Evolutionary conservation across 2,888 invertebrate species (phyloP).

Genomic region (Drosophila dives): DNA sequence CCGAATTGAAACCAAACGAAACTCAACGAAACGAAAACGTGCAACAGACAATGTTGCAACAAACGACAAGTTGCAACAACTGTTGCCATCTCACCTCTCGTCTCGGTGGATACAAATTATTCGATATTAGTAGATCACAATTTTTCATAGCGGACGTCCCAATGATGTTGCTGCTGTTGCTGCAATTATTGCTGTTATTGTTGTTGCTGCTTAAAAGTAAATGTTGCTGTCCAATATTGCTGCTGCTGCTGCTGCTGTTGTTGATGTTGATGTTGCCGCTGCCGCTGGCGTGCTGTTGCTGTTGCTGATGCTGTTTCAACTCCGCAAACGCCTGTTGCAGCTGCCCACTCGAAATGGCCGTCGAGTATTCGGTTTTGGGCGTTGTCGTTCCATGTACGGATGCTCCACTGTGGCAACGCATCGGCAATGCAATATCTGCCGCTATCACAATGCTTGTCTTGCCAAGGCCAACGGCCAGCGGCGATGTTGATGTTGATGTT

Average conservation of each 20-base stretch:
- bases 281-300: constrained; percentile 56
- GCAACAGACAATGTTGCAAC: constrained; percentile 1
- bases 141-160: constrained; percentile 77
- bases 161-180: constrained; percentile 38
- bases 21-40: neutral
- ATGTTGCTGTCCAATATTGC: constrained; percentile 49
- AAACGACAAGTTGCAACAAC: neutral
- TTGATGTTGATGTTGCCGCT: constrained; percentile 32
- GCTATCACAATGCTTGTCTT: constrained; percentile 56
- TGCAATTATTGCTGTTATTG: constrained; percentile 79
- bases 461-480: constrained; percentile 43
- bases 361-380: constrained; percentile 79
- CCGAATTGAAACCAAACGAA: neutral
- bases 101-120: constrained; percentile 85
- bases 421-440: constrained; percentile 61
- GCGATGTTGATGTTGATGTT: constrained; percentile 82
- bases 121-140: constrained; percentile 84
- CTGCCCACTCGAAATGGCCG: constrained; percentile 77
- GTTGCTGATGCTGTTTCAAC: constrained; percentile 52
- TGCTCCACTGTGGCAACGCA: constrained; percentile 44
- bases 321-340: constrained; percentile 73
- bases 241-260: constrained; percentile 46
- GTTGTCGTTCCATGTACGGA: constrained; percentile 73
- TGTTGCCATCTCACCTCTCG: constrained; percentile 81
- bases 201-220: constrained; percentile 80